These are phyloP conservation scores for Corapipo altera DNA, from an alignment of 2,113 vertebrate species.

Conservation along the genomic window DNA sequence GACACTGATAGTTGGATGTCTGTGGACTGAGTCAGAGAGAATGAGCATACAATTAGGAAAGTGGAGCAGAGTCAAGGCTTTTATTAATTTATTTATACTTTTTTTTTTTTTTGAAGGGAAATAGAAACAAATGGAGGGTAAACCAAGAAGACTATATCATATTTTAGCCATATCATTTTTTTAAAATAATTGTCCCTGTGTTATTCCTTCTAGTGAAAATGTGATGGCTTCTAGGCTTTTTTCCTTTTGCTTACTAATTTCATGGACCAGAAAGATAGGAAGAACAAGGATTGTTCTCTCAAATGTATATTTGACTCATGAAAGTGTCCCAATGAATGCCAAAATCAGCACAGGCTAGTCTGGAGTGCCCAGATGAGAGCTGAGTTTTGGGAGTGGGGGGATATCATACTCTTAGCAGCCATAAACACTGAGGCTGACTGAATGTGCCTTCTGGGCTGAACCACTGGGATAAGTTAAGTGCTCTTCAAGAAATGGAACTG, in stretches of 20 bases:
- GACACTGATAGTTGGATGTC: neutral
- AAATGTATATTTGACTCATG: neutral
- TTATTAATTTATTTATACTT: neutral
- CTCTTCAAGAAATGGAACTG: neutral
- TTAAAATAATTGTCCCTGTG: neutral
- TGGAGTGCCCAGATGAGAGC: neutral
- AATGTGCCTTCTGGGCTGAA: neutral
- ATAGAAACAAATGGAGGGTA: neutral
- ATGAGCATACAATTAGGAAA: neutral
- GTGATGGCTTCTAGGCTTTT: neutral
- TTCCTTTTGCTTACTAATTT: neutral
- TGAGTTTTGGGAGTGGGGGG: neutral
- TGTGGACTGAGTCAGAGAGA: neutral
- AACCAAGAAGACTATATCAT: neutral
- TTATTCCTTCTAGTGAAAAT: neutral
- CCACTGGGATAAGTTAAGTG: neutral
- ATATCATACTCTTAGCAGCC: neutral
- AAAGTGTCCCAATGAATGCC: neutral
- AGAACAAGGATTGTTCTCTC: neutral
- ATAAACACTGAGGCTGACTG: neutral
- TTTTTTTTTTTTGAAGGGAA: neutral
- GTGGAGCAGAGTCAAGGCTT: neutral
- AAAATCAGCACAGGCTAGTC: neutral
- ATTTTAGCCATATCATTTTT: neutral
- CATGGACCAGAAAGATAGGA: neutral